Conservation (phyloP, 2,113 vertebrate species). For the Monarcha castaneiventris region DNA sequence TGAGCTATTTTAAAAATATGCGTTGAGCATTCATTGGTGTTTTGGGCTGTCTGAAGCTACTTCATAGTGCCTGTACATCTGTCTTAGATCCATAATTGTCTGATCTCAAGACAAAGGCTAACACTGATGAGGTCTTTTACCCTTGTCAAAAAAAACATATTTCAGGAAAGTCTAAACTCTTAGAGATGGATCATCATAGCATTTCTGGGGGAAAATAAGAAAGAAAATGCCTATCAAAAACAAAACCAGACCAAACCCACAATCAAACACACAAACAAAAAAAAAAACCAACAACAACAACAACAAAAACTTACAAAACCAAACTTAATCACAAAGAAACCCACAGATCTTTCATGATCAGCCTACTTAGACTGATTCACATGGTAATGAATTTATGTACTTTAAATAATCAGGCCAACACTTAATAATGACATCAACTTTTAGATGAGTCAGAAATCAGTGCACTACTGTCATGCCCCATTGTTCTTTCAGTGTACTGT, state of each 20-base stretch:
- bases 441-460: slow-evolving; percentile 20
- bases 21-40: neutral
- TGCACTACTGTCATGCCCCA: neutral
- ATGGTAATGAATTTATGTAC: neutral
- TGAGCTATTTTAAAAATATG: neutral
- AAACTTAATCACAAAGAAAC: neutral
- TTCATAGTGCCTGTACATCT: neutral
- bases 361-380: neutral
- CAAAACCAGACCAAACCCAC: neutral
- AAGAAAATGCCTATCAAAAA: neutral
- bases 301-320: neutral
- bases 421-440: neutral
- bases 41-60: neutral
- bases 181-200: neutral
- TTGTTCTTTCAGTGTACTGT: neutral
- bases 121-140: neutral
- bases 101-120: neutral
- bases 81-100: neutral
- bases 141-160: neutral
- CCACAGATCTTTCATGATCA: neutral
- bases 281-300: neutral
- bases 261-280: neutral
- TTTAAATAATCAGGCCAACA: neutral
- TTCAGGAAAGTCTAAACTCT: neutral
- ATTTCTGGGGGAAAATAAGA: neutral